Conservation (phyloP, 2,113 vertebrate species). For the Pygoscelis adeliae region DNA sequence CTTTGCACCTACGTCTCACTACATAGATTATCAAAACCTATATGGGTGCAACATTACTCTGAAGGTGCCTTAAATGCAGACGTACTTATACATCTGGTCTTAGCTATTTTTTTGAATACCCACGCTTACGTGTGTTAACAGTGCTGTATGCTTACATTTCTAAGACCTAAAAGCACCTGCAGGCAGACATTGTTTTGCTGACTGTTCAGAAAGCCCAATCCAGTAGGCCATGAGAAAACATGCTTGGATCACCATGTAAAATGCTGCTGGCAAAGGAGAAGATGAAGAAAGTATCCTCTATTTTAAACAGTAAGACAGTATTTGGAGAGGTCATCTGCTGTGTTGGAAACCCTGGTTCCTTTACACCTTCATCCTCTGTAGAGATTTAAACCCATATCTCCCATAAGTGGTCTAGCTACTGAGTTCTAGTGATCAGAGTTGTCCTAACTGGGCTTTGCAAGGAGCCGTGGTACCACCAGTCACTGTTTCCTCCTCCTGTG, state of each 20-base stretch:
- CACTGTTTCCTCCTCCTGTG: not conserved
- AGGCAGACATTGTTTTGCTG: not conserved
- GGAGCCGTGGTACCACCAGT: fast-evolving
- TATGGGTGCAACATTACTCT: not conserved
- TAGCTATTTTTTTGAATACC: not conserved
- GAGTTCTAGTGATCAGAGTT: not conserved
- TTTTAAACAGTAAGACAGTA: not conserved
- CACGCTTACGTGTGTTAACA: fast-evolving
- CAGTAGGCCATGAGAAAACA: not conserved
- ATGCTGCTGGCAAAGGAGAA: not conserved
- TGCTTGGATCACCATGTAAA: not conserved
- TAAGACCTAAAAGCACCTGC: not conserved
- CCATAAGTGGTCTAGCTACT: not conserved
- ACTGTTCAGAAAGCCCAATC: not conserved
- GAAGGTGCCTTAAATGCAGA: not conserved
- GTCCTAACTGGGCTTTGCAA: not conserved
- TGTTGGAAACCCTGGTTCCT: not conserved
- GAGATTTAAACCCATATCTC: not conserved
- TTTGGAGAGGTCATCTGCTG: not conserved
- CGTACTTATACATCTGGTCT: not conserved
- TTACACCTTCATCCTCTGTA: not conserved
- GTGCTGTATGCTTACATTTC: not conserved
- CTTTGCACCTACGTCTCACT: not conserved
- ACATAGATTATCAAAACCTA: not conserved
- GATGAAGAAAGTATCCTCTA: not conserved